phyloP scores from a whole-genome alignment of 2,797 vertebrate species.

The Cynopterus sphinx region DNA sequence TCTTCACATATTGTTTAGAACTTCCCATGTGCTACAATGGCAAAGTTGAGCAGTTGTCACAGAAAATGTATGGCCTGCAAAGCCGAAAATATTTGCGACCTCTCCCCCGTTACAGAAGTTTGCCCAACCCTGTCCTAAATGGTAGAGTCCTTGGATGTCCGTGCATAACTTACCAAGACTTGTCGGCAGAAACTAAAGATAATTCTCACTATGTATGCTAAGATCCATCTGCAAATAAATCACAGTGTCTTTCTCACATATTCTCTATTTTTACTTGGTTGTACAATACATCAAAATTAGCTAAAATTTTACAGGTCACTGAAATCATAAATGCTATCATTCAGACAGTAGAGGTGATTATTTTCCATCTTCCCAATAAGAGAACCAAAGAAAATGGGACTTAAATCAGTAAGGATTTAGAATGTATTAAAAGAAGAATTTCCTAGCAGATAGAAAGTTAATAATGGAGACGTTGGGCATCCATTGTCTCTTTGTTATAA shows the following conservation, averaged over 20 bases:
- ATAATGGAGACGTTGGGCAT: neutral
- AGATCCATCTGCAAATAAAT: neutral
- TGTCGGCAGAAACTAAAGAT: neutral
- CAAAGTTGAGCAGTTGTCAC: neutral
- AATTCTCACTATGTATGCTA: neutral
- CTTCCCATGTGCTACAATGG: neutral
- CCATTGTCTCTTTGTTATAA: neutral
- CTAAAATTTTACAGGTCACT: neutral
- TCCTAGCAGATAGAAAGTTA: neutral
- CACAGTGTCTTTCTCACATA: neutral
- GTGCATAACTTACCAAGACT: neutral
- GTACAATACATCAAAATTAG: neutral
- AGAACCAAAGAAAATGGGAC: neutral
- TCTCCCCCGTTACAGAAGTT: neutral
- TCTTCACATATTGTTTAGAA: neutral
- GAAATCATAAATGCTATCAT: slow-evolving; percentile 5
- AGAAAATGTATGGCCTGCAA: neutral
- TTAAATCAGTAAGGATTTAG: neutral
- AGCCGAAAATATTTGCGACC: neutral
- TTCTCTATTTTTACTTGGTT: neutral
- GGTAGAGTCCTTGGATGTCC: neutral
- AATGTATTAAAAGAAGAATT: neutral
- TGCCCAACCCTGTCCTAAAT: neutral
- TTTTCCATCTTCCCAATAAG: neutral
- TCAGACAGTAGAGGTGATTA: neutral